phyloP scores from a whole-genome alignment of 2,797 vertebrate genomes.

The Aselliscus stoliczkanus region DNA sequence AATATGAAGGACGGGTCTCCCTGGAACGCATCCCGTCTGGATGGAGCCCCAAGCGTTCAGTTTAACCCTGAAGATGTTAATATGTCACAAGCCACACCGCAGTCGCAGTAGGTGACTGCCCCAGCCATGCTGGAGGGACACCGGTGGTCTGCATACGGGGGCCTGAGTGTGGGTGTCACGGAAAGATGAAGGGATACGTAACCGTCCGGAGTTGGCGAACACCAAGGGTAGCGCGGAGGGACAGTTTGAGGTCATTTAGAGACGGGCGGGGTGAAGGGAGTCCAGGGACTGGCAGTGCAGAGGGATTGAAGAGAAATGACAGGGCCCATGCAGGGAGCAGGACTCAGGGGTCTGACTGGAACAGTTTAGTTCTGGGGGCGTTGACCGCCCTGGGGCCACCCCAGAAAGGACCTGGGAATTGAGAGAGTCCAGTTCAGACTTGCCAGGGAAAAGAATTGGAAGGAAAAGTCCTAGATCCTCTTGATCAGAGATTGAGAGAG shows the following conservation, averaged over 20 bases:
- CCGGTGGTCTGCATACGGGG: neutral
- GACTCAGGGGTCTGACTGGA: neutral
- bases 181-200: neutral
- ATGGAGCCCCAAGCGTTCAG: neutral
- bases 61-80: neutral
- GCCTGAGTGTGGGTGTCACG: neutral
- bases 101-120: rapidly evolving
- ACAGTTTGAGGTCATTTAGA: neutral
- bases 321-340: neutral
- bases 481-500: neutral
- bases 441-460: neutral
- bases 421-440: neutral
- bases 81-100: neutral
- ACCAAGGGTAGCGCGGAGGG: neutral
- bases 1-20: too few relatives aligned
- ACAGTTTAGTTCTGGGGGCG: too few relatives aligned
- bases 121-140: rapidly evolving
- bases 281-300: neutral
- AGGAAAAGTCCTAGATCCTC: neutral
- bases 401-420: neutral
- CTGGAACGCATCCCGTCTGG: neutral
- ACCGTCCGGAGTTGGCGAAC: too few relatives aligned
- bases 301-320: neutral
- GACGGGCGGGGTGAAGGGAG: too few relatives aligned
- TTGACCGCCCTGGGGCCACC: too few relatives aligned